Percentiles rank a stretch among this genome's conserved stretches.
phyloP scores from a whole-genome alignment of 2,888 invertebrate species.

The Caenorhabditis sinica region DNA sequence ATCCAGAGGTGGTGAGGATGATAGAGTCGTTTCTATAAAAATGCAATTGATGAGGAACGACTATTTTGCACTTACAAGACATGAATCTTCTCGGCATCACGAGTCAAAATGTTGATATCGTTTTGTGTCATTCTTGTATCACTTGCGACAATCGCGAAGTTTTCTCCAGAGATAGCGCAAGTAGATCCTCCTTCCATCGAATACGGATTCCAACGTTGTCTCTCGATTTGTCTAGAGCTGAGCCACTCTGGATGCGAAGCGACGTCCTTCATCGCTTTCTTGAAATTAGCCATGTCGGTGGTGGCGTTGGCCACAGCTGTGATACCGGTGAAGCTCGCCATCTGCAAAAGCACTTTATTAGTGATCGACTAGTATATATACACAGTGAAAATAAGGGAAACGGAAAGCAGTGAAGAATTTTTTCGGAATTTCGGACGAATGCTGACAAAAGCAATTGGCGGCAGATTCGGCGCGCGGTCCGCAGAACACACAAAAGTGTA shows the following conservation, averaged over 20 bases:
- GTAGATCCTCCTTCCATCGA: constrained; percentile 87
- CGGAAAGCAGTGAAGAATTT: background rate
- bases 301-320: constrained; percentile 46
- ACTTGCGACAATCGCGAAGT: constrained; percentile 95
- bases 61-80: constrained; percentile 74
- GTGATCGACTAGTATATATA: background rate
- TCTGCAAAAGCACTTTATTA: constrained; percentile 8
- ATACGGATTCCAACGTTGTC: constrained; percentile 82
- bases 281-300: constrained; percentile 59
- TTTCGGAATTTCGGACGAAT: constrained; percentile 19
- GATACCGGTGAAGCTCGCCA: constrained; percentile 65
- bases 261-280: constrained; percentile 70
- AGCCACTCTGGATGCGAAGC: constrained; percentile 79
- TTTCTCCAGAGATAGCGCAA: constrained; percentile 95
- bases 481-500: background rate
- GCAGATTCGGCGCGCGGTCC: constrained; percentile 28
- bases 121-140: constrained; percentile 87
- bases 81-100: constrained; percentile 82
- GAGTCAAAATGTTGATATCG: constrained; percentile 80
- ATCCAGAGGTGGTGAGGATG: constrained; percentile 95
- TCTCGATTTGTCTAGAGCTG: constrained; percentile 67
- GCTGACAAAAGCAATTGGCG: constrained; percentile 54
- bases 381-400: background rate
- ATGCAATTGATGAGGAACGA: no score
- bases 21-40: constrained; percentile 88